Base-by-base conservation (phyloP, 64 coral and sea anemone species). In the Astreopora myriophthalma region DNA sequence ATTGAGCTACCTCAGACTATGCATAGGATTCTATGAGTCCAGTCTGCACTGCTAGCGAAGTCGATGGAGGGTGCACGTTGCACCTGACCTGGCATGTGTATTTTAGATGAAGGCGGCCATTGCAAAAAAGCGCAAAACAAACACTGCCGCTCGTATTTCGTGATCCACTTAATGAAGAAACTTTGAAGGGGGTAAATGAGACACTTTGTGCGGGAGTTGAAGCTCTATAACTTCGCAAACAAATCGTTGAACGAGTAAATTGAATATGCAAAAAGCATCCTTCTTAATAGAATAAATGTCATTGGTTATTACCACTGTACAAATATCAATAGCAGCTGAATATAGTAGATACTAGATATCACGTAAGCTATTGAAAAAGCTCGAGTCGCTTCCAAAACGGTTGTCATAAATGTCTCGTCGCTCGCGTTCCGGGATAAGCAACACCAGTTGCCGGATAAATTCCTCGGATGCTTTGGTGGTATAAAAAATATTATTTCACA, bases 111-210 rank as follows among this genome's bases (percentile, higher is more conserved):
- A 61, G 55, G 29, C 20, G 33, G 31, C 78, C 32, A 58, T 29
- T 81, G 19, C 2, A 36, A 12, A 37, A 7, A 83, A 63, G 12
- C 34, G 33, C 24, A 64, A 83, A 38, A 24, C 55, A 83, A 83
- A 83, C 19, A 83, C 0, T 29, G 20, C 8, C 57, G 79, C 79
- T 36, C n/a, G 52, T 64, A 37, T 64, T 64, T 34, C 37, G 57
- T 20, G n/a, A 57, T 20, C 16, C 9, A 7, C 7, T 83, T 83
- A 63, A 83, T 83, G 33, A 65, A 64, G 79, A 83, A 83, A 83
- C 79, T 34, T 83, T 83, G 33, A 23, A 64, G 79, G 79, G 79
- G 79, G 79, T 83, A 83, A 83, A 83, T n/a, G 57, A 42, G 61
- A 63, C 24, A 37, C 55, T 64, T 38, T 23, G 79, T 19, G 8